phyloP scores from a whole-genome alignment of 64 coral and sea anemone genomes.

The Dendronephthya gigantea region DNA sequence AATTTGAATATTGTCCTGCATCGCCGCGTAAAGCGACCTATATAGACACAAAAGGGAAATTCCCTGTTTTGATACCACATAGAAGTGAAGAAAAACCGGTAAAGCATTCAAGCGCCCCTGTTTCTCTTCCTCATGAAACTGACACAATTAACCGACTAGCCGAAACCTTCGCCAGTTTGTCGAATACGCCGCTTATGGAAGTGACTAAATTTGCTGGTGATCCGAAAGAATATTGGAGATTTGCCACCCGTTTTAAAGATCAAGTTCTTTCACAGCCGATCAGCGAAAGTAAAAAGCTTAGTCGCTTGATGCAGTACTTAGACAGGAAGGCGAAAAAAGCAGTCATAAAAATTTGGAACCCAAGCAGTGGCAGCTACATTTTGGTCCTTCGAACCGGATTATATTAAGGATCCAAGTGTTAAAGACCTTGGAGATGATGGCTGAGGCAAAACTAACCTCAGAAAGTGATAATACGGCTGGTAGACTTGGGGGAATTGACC shows the following conservation, averaged over 20 bases:
- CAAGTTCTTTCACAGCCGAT: background rate
- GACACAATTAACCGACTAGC: background rate
- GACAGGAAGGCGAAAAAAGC: too few relatives aligned
- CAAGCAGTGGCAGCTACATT: too few relatives aligned
- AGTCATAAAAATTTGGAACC: too few relatives aligned
- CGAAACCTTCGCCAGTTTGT: background rate
- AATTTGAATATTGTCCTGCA: too few relatives aligned
- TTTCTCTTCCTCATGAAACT: background rate
- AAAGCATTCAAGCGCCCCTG: background rate
- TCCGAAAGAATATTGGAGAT: background rate
- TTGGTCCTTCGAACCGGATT: too few relatives aligned
- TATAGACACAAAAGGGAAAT: background rate
- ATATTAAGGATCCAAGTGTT: too few relatives aligned
- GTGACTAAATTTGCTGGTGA: background rate
- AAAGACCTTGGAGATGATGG: too few relatives aligned
- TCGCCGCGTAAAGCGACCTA: background rate
- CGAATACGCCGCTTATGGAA: background rate
- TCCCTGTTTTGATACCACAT: background rate
- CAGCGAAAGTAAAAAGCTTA: too few relatives aligned
- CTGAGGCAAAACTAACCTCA: too few relatives aligned
- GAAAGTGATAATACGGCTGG: too few relatives aligned
- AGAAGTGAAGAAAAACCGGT: background rate
- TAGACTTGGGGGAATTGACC: too few relatives aligned
- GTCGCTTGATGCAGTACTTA: too few relatives aligned
- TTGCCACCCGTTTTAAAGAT: background rate